Base-by-base conservation (phyloP, 2,888 invertebrate genomes). In the Crocallis elinguaria region DNA sequence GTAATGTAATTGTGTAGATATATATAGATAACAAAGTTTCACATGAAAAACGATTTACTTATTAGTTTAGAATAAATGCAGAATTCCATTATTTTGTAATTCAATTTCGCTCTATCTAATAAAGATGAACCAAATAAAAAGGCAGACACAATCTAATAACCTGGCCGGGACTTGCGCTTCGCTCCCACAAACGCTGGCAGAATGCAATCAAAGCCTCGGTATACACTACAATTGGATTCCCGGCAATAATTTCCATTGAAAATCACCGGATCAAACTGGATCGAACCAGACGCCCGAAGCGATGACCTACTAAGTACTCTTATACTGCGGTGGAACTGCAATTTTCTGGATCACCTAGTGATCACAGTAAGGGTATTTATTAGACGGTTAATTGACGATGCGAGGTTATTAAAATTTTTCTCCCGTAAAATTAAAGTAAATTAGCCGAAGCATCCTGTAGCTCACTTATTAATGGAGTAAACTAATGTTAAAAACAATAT, bases 211-310 rank as follows among this genome's bases (percentile, higher is more conserved):
- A 57, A 64, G 56, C n/a, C 59, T 41, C 57, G 42, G 43, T 57
- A 55, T 49, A 54, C 50, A 57, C 44, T 60, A 63, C 65, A 64
- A 75, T 69, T 71, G 66, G 55, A 71, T 77, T 75, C 62, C 57
- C 19, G 11, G 6, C 32, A 25, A 41, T 48, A 27, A 41, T 49
- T 39, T 32, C 39, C 48, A 39, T 39, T 33, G 21, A 49, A 42
- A 35, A 42, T 12, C 30, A 32, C 11, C 16, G 11, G 38, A 32
- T 48, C 9, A 17, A 48, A 37, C 37, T 16, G 37, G 27, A 27
- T 42, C 23, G 4, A 29, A 23, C 38, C n/a, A 23, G 33, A 35
- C 42, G 25, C 49, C 51, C 49, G 42, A 23, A 37, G 21, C 53
- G 44, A 48, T 35, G 46, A 37, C 44, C 36, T 46, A 30, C 2